Percentiles rank a stretch among this genome's conserved stretches.
Conservation (phyloP, 2,888 invertebrate species). For the Nomada fabriciana region DNA sequence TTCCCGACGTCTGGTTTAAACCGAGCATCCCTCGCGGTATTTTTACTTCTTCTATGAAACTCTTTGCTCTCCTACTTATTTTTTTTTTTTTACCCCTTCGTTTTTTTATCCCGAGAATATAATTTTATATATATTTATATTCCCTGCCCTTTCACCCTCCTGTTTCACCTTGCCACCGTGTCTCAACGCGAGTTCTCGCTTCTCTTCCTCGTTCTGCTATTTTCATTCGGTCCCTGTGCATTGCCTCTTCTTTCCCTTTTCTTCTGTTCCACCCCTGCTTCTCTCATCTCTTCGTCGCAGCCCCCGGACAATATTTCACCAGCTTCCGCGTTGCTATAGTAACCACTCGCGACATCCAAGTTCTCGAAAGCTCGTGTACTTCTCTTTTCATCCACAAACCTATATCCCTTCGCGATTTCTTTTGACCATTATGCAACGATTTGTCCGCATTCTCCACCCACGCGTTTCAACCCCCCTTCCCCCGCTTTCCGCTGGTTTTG, state of each 20-base stretch:
- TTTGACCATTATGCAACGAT: constrained; percentile 68
- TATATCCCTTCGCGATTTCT: constrained; percentile 65
- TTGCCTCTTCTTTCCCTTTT: constrained; percentile 44
- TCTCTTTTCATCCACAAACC: constrained; percentile 65
- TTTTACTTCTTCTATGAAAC: constrained; percentile 37
- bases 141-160: background rate
- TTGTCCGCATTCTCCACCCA: constrained; percentile 38
- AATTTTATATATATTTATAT: no score
- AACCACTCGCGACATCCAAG: constrained; percentile 74
- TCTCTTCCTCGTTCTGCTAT: constrained; percentile 22
- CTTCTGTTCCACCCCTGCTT: constrained; percentile 44
- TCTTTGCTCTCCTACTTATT: background rate
- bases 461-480: no score
- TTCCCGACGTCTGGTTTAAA: no score
- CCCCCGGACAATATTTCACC: constrained; percentile 79
- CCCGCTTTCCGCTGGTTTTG: background rate
- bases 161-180: background rate
- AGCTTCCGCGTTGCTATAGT: constrained; percentile 80
- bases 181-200: constrained; percentile 1
- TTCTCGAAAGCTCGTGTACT: constrained; percentile 56
- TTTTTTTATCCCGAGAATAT: background rate
- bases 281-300: constrained; percentile 58
- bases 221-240: constrained; percentile 43
- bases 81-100: background rate
- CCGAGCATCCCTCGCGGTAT: background rate